Evolutionary conservation across 2,888 invertebrate species (phyloP).

Genomic region (Leptarthrus brevirostris): DNA sequence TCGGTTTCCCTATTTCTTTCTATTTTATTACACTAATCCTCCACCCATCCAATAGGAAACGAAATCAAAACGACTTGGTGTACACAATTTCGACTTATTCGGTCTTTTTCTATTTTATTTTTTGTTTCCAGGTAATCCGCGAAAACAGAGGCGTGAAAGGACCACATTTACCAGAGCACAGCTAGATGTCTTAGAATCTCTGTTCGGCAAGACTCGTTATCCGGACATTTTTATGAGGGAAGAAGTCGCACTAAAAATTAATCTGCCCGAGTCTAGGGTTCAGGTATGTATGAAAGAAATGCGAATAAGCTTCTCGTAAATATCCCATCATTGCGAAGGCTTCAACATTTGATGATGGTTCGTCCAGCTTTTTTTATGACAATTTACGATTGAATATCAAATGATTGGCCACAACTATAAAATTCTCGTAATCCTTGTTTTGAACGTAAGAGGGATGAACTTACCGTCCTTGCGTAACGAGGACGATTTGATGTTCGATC

Average conservation of each 20-base stretch:
- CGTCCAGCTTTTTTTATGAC: not conserved
- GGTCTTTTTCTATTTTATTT: not conserved
- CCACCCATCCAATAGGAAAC: not conserved
- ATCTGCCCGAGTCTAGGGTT: constrained; percentile 94
- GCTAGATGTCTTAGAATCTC: constrained; percentile 87
- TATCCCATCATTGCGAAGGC: not conserved
- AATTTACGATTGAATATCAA: not conserved
- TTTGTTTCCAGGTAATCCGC: constrained; percentile 69
- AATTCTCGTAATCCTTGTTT: not conserved
- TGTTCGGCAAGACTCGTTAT: constrained; percentile 94
- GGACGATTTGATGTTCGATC: no score
- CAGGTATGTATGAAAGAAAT: constrained; percentile 75
- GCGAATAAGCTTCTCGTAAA: constrained; percentile 48
- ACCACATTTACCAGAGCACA: constrained; percentile 96
- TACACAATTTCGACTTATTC: not conserved
- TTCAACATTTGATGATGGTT: not conserved
- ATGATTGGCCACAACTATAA: not conserved
- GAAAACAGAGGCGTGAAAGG: constrained; percentile 93
- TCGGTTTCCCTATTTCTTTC: no score
- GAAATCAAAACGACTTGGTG: no score
- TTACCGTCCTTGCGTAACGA: no score
- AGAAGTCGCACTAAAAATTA: constrained; percentile 95
- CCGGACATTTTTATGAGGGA: constrained; percentile 99
- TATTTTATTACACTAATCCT: no score
- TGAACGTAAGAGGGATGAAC: no score